Percentiles rank a stretch among this genome's conserved stretches.
Evolutionary conservation across 2,888 invertebrate species (phyloP).

Genomic region (Hypomecis punctinalis): DNA sequence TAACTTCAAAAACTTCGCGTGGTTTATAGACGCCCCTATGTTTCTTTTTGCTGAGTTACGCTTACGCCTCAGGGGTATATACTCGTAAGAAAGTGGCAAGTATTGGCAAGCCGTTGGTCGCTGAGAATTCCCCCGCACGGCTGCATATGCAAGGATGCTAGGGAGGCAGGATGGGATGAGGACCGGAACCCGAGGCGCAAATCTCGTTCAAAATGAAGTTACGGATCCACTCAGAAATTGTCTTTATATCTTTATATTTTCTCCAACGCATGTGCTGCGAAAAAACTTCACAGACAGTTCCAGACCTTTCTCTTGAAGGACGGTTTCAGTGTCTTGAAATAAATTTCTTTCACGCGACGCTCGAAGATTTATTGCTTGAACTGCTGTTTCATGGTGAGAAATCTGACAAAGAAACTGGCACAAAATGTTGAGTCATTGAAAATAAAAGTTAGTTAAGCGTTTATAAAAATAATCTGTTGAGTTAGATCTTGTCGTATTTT

Average conservation of each 20-base stretch:
- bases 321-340: conserved; percentile 38
- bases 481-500: no score
- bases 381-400: conserved; percentile 19
- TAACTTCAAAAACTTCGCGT: no score
- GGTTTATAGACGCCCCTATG: conserved; percentile 50
- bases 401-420: conserved; percentile 2
- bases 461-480: no score
- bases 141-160: conserved; percentile 76
- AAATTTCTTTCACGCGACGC: conserved; percentile 43
- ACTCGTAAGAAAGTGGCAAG: conserved; percentile 66
- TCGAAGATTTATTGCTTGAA: conserved; percentile 27
- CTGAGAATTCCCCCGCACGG: conserved; percentile 56
- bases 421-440: not conserved
- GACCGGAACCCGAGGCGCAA: conserved; percentile 54
- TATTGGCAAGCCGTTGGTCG: conserved; percentile 26
- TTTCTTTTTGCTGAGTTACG: conserved; percentile 56
- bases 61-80: conserved; percentile 63
- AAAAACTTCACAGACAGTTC: conserved; percentile 70
- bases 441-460: not conserved
- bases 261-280: conserved; percentile 64
- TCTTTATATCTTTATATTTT: conserved; percentile 67
- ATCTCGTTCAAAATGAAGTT: conserved; percentile 79
- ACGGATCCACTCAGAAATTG: conserved; percentile 74
- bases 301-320: conserved; percentile 54
- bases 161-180: conserved; percentile 42